Conservation (phyloP, 2,797 vertebrate genomes). For the Pipistrellus nathusii region DNA sequence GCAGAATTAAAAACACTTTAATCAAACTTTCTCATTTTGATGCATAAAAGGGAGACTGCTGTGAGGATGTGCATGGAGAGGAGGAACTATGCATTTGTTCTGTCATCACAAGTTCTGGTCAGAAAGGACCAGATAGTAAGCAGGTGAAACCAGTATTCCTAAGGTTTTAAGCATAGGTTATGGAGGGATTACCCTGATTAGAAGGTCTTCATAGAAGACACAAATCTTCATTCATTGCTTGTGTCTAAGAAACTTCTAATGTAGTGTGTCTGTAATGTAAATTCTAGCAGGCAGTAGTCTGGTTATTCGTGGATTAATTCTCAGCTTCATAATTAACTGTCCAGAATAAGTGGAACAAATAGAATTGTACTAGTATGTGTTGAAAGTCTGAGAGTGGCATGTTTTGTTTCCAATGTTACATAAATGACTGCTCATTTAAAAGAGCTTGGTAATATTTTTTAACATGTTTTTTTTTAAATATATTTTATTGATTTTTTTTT, state of each 20-base stretch:
- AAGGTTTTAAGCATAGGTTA: background rate
- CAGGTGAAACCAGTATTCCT: background rate
- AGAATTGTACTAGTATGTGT: background rate
- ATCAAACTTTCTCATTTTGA: background rate
- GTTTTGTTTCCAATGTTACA: conserved; percentile 54
- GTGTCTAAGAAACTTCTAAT: background rate
- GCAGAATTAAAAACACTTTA: background rate
- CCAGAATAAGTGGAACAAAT: background rate
- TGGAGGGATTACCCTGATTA: background rate
- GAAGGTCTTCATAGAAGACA: background rate
- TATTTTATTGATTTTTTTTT: too few species aligned
- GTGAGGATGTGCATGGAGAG: background rate
- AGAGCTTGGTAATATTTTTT: conserved; percentile 71
- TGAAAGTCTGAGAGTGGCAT: background rate
- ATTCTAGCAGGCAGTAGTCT: background rate
- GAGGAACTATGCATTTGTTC: background rate
- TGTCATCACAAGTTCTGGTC: background rate
- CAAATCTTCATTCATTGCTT: background rate
- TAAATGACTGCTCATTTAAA: conserved; percentile 57
- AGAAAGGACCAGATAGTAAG: background rate
- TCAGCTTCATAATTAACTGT: background rate
- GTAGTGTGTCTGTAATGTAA: background rate
- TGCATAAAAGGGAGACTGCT: background rate
- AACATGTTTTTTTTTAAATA: background rate
- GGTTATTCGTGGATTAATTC: background rate